Percentiles rank a stretch among this genome's conserved stretches.
phyloP scores from a whole-genome alignment of 2,113 vertebrate species.

The Urocolius indicus region DNA sequence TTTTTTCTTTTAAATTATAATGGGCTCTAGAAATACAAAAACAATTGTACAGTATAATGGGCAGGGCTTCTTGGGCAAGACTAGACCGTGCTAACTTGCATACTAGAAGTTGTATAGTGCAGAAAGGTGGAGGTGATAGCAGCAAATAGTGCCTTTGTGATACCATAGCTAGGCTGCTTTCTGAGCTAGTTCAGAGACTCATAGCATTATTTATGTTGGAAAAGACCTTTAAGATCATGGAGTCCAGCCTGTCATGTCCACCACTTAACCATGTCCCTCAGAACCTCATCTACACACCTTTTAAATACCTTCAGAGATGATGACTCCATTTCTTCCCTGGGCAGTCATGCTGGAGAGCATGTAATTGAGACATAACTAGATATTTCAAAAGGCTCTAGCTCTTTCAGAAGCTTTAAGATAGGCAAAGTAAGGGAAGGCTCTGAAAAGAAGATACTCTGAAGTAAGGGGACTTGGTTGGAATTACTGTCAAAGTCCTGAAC shows the following conservation, averaged over 20 bases:
- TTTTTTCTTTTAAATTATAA: neutral
- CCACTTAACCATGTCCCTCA: too few relatives aligned
- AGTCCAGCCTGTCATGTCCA: too few relatives aligned
- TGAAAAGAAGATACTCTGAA: neutral
- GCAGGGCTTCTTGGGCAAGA: neutral
- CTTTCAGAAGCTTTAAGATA: neutral
- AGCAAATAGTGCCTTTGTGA: neutral
- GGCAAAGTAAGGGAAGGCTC: neutral
- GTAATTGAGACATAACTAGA: neutral
- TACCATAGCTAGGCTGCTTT: neutral
- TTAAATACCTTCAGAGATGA: too few relatives aligned
- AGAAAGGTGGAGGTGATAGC: neutral
- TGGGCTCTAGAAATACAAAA: neutral
- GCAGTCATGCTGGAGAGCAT: neutral
- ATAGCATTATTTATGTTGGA: too few relatives aligned
- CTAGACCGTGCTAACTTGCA: rapidly evolving
- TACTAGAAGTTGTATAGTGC: neutral
- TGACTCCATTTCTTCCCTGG: too few relatives aligned
- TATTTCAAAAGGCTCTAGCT: neutral
- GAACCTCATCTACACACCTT: too few relatives aligned
- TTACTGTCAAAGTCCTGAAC: neutral
- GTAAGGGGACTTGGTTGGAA: neutral
- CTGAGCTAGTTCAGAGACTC: neutral
- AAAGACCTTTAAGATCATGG: too few relatives aligned
- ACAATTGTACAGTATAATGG: neutral